Evolutionary conservation across 2,888 invertebrate species (phyloP), one percentile per base, ranked within the genome.

Genomic region (Aleiodes leptofemur): DNA sequence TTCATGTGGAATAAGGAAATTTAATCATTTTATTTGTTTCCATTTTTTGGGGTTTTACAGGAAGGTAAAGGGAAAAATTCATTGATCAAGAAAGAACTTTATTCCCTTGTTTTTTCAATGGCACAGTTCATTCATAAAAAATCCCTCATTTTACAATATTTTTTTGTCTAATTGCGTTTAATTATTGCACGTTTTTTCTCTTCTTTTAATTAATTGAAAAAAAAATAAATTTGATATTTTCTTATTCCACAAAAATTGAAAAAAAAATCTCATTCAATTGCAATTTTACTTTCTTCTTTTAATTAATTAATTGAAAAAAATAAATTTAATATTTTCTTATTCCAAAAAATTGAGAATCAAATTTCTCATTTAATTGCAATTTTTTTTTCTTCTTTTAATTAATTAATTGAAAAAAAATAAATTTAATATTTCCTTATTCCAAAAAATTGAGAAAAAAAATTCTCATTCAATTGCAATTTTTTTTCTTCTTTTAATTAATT

Each of bases 81-180:
- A 23, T 23, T 23, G 23, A 23, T 23, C 23, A 23, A 23, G 53
- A 14, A 14, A 53, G 53, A 55, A 8, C 16, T 16, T 55, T 11
- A 23, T n/a, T 55, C 14, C 8, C 8, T 55, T 29, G 4, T 29
- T 56, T 29, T 23, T 56, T 56, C 23, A 56, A 56, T 55, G 14
- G 55, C 55, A 55, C 55, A 55, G 16, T 55, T 55, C 16, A 55
- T 55, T 55, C 13, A 34, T 16, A n/a, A 16, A n/a, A 16, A 55
- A 55, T n/a, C 14, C 11, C 55, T n/a, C 55, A 16, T 14, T 38
- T 38, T 38, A 38, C 8, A 38, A 38, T 57, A 4, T 31, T 8
- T 13, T 13, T 1, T 57, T 11, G 57, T 57, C 50, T 50, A 3
- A 29, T 57, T 59, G 9, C 29, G 9, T 43, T 64, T 64, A 7